Conservation (phyloP, 2,113 vertebrate genomes). For the Holacanthus passer region DNA sequence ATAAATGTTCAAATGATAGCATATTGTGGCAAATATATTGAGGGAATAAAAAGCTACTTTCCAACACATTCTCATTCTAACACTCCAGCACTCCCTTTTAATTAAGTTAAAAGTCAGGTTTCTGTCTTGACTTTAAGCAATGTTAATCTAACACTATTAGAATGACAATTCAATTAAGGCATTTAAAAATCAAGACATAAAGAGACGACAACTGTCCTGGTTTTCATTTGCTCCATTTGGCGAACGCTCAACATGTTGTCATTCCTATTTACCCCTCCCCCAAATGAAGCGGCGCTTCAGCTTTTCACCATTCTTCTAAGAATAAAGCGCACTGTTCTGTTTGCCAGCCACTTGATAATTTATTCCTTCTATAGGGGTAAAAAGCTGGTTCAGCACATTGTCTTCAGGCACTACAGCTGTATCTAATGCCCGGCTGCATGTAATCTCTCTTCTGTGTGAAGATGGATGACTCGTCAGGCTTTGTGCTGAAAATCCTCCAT, state of each 20-base stretch:
- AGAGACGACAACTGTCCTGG: conserved; percentile 5
- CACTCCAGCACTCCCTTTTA: not conserved
- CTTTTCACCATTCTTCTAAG: conserved; percentile 60
- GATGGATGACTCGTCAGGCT: conserved; percentile 78
- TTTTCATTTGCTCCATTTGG: conserved; percentile 35
- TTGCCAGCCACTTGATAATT: conserved; percentile 69
- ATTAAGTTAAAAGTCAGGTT: not conserved
- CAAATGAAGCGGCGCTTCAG: conserved; percentile 30
- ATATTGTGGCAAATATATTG: not conserved
- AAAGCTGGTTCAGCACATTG: conserved; percentile 78
- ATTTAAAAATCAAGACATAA: conserved; percentile 33
- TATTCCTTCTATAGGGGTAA: conserved; percentile 73
- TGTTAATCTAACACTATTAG: not conserved
- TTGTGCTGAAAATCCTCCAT: conserved; percentile 73
- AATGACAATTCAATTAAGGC: conserved; percentile 26
- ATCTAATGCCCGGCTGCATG: conserved; percentile 73
- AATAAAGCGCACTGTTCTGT: conserved; percentile 65
- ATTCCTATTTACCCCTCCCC: conserved; percentile 12
- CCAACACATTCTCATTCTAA: not conserved
- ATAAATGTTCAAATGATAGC: not conserved
- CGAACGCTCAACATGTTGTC: conserved; percentile 39
- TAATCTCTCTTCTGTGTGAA: conserved; percentile 81
- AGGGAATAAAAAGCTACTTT: not conserved
- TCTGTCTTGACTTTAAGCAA: not conserved
- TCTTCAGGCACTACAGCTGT: conserved; percentile 78